These are phyloP conservation scores for Diploptera punctata DNA, from an alignment of 2,888 invertebrate genomes.

Conservation along the genomic window DNA sequence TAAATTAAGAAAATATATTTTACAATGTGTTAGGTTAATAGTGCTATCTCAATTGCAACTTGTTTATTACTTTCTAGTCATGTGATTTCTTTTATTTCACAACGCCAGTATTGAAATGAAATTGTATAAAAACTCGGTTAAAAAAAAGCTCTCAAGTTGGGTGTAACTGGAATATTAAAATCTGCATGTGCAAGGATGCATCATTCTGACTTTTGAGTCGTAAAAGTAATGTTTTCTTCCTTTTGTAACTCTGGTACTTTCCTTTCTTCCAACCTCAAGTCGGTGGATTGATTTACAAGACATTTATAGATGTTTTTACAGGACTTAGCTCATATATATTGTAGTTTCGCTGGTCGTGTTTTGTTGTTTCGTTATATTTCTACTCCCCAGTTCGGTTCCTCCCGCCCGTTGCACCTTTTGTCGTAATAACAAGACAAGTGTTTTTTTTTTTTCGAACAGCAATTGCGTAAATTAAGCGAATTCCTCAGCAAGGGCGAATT, in stretches of 20 bases:
- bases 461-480: no score
- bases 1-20: no score
- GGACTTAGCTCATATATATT: conserved; percentile 1
- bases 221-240: background rate
- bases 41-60: background rate
- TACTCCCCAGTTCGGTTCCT: background rate
- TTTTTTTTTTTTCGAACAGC: no score
- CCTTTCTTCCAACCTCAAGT: conserved; percentile 10
- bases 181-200: conserved; percentile 11
- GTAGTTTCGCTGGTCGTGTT: conserved; percentile 5
- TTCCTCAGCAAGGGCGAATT: no score
- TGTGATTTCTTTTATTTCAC: background rate
- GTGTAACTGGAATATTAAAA: background rate
- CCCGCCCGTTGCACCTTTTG: background rate
- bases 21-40: no score
- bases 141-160: conserved; percentile 5
- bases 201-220: conserved; percentile 16
- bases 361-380: conserved; percentile 20
- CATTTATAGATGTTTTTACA: conserved; percentile 23
- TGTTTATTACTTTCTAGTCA: background rate
- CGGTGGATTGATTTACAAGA: conserved; percentile 29
- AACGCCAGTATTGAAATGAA: background rate
- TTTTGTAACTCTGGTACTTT: background rate
- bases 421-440: background rate
- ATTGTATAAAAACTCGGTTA: background rate